Base-by-base conservation (phyloP, 2,888 invertebrate genomes). In the Drosophila setosimentum region DNA sequence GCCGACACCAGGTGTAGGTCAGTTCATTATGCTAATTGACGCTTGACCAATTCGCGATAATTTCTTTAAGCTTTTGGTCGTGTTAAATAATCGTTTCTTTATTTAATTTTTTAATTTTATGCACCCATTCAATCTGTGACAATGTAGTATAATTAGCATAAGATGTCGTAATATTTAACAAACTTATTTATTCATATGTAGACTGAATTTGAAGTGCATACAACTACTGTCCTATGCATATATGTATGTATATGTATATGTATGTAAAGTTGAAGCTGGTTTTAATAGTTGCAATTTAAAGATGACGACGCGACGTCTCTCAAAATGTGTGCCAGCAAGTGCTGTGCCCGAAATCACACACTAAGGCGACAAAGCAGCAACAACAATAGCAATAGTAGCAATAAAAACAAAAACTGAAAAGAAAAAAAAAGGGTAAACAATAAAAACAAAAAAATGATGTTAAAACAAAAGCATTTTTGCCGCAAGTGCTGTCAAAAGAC, bases 211-310 rank as follows among this genome's bases (percentile, higher is more conserved):
- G 10, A 59, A 60, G 62, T 50, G 66, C 74, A 42, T 63, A 59
- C 58, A 50, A 30, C 35, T 32, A 32, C 13, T 29, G 45, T 8
- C 45, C 30, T 7, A 16, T n/a, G 16, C n/a, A n/a, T 1, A 16
- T n/a, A 35, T 35, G 32, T 30, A 49, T 32, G 8, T 18, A 40
- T 7, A 16, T n/a, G 16, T 1, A 16, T n/a, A 35, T 35, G 32
- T 30, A 49, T 32, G 8, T 18, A n/a, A 18, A 7, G 40, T 30
- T 33, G 18, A 8, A n/a, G 35, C 27, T 32, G 60, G 11, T 24
- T 51, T 76, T 77, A 71, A 82, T 81, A 71, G 76, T 69, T 82
- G 72, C 82, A 84, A 85, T 89, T 87, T 81, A 80, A 72, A 76
- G 51, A 40, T 60, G 69, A 32, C 63, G 68, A 42, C 37, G 64